Evolutionary conservation across 2,888 invertebrate species (phyloP).

Genomic region (Lucinisca nassula): DNA sequence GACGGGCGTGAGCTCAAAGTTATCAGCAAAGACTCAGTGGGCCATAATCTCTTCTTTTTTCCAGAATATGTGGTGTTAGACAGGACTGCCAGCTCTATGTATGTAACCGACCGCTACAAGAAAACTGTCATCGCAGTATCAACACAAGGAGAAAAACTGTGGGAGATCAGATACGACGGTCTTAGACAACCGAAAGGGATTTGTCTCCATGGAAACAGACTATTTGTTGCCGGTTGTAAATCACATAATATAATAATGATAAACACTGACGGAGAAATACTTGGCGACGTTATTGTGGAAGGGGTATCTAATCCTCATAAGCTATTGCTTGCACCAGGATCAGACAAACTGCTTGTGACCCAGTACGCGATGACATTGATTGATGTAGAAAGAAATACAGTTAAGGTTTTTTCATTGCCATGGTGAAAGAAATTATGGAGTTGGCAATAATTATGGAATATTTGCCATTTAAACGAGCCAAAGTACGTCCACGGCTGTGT

Average conservation of each 20-base stretch:
- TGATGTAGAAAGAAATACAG: slow-evolving; percentile 70
- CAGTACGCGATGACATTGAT: slow-evolving; percentile 71
- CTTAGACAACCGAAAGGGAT: slow-evolving; percentile 71
- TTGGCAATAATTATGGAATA: too few relatives aligned
- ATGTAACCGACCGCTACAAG: slow-evolving; percentile 72
- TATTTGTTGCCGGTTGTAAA: slow-evolving; percentile 72
- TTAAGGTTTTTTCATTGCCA: slow-evolving; percentile 70
- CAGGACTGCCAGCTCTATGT: slow-evolving; percentile 66
- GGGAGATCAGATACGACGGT: slow-evolving; percentile 70
- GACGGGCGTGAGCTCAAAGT: slow-evolving; percentile 73
- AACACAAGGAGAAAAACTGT: slow-evolving; percentile 71
- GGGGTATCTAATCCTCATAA: slow-evolving; percentile 71
- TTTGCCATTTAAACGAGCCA: too few relatives aligned
- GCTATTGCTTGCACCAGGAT: slow-evolving; percentile 57
- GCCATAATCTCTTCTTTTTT: slow-evolving; percentile 74
- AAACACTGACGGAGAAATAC: slow-evolving; percentile 70
- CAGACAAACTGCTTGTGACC: slow-evolving; percentile 65
- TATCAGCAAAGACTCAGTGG: slow-evolving; percentile 69
- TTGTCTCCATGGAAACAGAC: slow-evolving; percentile 69
- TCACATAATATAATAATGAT: slow-evolving; percentile 71
- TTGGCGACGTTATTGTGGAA: slow-evolving; percentile 70
- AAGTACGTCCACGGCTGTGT: too few relatives aligned
- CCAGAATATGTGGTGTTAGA: slow-evolving; percentile 72
- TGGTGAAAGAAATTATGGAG: too few relatives aligned
- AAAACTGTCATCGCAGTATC: slow-evolving; percentile 72